Conservation (phyloP, 2,113 vertebrate species). For the Hassar affinis region DNA sequence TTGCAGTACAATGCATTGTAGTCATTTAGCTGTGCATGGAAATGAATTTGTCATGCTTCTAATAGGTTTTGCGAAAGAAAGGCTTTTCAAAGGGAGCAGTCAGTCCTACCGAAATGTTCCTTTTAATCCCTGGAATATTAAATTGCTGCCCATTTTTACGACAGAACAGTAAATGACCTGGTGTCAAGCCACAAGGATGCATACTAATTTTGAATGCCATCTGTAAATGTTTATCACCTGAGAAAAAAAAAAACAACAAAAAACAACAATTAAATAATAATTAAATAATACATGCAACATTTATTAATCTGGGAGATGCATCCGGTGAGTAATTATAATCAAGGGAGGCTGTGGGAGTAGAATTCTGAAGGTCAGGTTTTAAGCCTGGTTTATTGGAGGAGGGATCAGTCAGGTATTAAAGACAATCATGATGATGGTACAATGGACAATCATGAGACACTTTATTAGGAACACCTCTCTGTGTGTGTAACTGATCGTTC, state of each 20-base stretch:
- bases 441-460: not conserved
- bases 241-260: not conserved
- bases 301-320: not conserved
- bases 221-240: not conserved
- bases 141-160: conserved; percentile 51
- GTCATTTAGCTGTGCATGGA: not conserved
- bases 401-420: not conserved
- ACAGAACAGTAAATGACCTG: conserved; percentile 28
- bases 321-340: not conserved
- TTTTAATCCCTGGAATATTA: conserved; percentile 47
- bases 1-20: not conserved
- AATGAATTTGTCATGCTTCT: conserved; percentile 56
- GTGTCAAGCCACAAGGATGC: not conserved
- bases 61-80: conserved; percentile 48
- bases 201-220: not conserved
- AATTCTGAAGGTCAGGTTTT: not conserved
- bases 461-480: not conserved
- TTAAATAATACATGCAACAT: not conserved
- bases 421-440: not conserved
- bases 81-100: conserved; percentile 33
- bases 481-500: not conserved
- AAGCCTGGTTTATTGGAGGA: not conserved
- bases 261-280: not conserved
- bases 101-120: not conserved
- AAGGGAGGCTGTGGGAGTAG: not conserved